phyloP scores from a whole-genome alignment of 2,113 vertebrate genomes.

The Coturnix japonica region DNA sequence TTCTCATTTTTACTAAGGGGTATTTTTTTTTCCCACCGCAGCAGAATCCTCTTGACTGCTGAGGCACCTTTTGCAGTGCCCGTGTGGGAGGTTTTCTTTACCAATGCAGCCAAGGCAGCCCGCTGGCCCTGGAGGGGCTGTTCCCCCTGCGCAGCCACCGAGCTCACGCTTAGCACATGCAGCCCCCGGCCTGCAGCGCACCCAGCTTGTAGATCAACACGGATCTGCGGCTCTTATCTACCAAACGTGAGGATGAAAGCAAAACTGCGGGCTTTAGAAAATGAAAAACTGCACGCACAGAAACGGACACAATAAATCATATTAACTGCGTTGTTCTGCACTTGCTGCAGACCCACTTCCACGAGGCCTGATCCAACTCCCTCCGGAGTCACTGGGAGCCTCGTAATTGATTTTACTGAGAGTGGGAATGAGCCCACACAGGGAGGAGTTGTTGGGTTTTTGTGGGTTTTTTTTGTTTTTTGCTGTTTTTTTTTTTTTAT shows the following conservation, averaged over 20 bases:
- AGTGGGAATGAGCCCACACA: constrained; percentile 67
- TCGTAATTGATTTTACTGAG: constrained; percentile 60
- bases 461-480: too few relatives aligned
- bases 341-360: constrained; percentile 63
- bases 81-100: constrained; percentile 28
- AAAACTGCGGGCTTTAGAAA: constrained; percentile 58
- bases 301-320: constrained; percentile 66
- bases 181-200: constrained; percentile 24
- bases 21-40: not conserved
- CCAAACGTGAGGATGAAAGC: constrained; percentile 65
- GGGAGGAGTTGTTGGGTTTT: not conserved
- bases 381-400: constrained; percentile 13
- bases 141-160: not conserved
- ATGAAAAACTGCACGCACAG: constrained; percentile 61
- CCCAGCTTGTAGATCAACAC: constrained; percentile 27
- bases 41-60: not conserved
- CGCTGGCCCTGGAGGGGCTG: constrained; percentile 1
- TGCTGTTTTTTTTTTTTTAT: not conserved
- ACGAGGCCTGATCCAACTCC: constrained; percentile 61
- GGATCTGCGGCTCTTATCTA: constrained; percentile 62
- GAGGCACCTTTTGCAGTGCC: not conserved
- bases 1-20: constrained; percentile 44
- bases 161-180: constrained; percentile 25
- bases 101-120: not conserved
- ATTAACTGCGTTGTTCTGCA: constrained; percentile 61